Evolutionary conservation across 2,797 vertebrate genomes (phyloP), one percentile per base, ranked within the genome.

Genomic region (Lerista edwardsae): DNA sequence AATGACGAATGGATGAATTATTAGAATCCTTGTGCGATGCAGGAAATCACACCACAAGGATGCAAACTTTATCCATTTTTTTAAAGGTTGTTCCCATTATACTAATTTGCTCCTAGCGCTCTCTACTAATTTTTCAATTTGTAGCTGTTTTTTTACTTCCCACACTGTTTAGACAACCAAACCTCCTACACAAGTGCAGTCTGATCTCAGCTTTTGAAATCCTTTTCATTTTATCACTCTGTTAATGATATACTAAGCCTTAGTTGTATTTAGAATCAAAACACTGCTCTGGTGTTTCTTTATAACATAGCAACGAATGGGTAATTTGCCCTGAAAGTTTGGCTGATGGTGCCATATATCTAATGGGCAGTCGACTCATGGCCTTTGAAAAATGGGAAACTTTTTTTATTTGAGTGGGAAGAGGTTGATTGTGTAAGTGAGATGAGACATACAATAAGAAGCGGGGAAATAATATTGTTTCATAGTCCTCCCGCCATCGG

Each of bases 241-340:
- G 31, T 84, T 89, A 84, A 75, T 91, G 93, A 61, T 25, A 44
- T 44, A 72, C 55, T 81, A 79, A 69, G 36, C 79, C 65, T 81
- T 64, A 89, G 67, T 91, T 90, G 89, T 83, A 75, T 90, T 90
- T 47, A 51, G 91, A 85, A 87, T 79, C 79, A 82, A 86, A 72
- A 65, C 12, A 19, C 19, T 39, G 23, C 23, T 39, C 9, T 8
- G 3, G 44, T 9, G 3, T n/a, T 72, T 19, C n/a, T 39, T 36
- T 31, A 17, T 25, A 19, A 6, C 51, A 12, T 44, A 44, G 41
- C 41, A 44, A 11, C 4, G 55, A 57, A 57, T 6, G 15, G 19
- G 21, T 57, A 21, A 57, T 10, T 7, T 11, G 10, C 21, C 55
- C 21, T 57, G 15, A 57, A 57, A 57, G 55, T 21, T n/a, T 57